Evolutionary conservation across 2,113 vertebrate genomes (phyloP).

Genomic region (Hemiprocne comata): DNA sequence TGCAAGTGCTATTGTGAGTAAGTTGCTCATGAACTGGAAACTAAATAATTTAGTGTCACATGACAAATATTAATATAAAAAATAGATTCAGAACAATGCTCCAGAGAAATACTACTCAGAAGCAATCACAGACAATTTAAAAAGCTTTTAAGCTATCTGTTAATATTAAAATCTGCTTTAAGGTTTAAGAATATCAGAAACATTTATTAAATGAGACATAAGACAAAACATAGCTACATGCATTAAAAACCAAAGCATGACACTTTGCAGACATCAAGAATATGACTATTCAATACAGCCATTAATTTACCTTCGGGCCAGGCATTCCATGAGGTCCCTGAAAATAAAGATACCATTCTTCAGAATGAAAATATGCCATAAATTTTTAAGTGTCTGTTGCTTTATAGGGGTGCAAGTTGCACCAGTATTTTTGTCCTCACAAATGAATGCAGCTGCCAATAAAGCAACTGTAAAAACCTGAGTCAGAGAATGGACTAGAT

Average conservation of each 20-base stretch:
- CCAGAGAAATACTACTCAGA: not conserved
- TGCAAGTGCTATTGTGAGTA: not conserved
- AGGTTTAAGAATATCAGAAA: conserved; percentile 79
- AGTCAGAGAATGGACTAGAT: not conserved
- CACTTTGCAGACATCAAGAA: not conserved
- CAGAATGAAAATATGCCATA: not conserved
- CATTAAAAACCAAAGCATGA: conserved; percentile 62
- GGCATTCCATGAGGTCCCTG: conserved; percentile 96
- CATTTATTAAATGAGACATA: conserved; percentile 52
- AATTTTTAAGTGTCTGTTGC: not conserved
- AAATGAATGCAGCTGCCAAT: not conserved
- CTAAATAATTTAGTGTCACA: not conserved
- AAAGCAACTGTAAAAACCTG: not conserved
- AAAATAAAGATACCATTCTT: conserved; percentile 69
- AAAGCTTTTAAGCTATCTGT: not conserved
- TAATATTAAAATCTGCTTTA: conserved; percentile 74
- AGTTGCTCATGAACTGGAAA: not conserved
- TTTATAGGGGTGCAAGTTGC: not conserved
- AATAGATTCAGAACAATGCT: not conserved
- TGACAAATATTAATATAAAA: not conserved
- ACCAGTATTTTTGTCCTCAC: not conserved
- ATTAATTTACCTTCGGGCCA: conserved; percentile 90
- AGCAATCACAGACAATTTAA: not conserved
- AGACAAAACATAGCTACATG: conserved; percentile 70
- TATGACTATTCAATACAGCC: not conserved